Evolutionary conservation across 2,797 vertebrate genomes (phyloP).

Genomic region (Menidia menidia): DNA sequence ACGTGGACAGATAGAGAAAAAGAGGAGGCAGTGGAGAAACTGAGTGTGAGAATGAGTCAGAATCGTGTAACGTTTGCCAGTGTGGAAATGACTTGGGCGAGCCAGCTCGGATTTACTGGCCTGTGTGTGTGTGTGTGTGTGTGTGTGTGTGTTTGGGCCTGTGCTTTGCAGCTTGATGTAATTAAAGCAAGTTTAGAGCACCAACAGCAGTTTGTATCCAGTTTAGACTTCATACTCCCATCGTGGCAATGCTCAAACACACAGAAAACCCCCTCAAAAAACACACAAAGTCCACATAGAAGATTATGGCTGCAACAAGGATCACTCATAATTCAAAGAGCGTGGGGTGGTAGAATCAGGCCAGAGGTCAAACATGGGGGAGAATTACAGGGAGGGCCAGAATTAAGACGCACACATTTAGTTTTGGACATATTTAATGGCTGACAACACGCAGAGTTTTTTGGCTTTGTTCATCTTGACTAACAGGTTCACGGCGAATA

Average conservation of each 20-base stretch:
- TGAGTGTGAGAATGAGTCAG: constrained; percentile 75
- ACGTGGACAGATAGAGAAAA: constrained; percentile 25
- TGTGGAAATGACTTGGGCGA: constrained; percentile 70
- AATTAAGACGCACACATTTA: constrained; percentile 33
- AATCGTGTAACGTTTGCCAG: constrained; percentile 60
- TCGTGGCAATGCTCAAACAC: constrained; percentile 44
- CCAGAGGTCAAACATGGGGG: constrained; percentile 55
- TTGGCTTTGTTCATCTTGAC: constrained; percentile 6
- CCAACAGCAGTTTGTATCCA: constrained; percentile 60
- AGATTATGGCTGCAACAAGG: constrained; percentile 44
- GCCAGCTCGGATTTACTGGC: constrained; percentile 59
- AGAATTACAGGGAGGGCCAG: constrained; percentile 31
- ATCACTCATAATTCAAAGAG: constrained; percentile 48
- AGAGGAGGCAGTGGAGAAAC: constrained; percentile 46
- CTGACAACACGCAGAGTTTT: constrained; percentile 18
- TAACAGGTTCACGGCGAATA: not conserved
- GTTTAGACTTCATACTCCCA: constrained; percentile 47
- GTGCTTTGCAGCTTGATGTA: constrained; percentile 77
- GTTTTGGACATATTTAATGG: constrained; percentile 38
- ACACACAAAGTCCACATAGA: constrained; percentile 1
- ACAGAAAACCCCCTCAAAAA: constrained; percentile 6
- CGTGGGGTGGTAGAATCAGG: constrained; percentile 39
- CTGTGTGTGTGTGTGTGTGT: constrained; percentile 37
- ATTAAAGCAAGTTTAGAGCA: constrained; percentile 71
- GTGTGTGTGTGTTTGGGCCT: constrained; percentile 25